Conservation (phyloP, 2,888 invertebrate genomes). For the Leuctra nigra region DNA sequence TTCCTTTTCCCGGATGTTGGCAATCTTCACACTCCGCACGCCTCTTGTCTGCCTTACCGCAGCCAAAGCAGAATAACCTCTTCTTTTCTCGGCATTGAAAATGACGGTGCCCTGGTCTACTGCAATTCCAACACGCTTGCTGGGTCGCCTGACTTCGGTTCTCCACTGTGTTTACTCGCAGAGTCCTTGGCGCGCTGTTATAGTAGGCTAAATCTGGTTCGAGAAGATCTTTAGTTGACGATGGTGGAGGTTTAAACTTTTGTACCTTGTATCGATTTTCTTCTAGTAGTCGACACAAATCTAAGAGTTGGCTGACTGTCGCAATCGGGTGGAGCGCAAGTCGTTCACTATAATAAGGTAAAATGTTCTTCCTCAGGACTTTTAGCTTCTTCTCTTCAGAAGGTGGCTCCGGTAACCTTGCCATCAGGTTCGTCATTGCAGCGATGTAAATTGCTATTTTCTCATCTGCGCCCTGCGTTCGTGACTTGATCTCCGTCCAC, state of each 20-base stretch:
- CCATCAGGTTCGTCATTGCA: constrained; percentile 29
- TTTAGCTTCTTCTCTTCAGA: constrained; percentile 21
- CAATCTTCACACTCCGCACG: too few species aligned
- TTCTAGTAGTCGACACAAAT: constrained; percentile 24
- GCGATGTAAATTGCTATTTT: constrained; percentile 31
- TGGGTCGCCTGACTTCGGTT: too few species aligned
- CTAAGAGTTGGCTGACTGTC: constrained; percentile 15
- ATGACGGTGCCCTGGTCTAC: too few species aligned
- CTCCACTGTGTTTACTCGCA: neutral
- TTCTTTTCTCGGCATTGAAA: too few species aligned
- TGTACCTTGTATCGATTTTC: constrained; percentile 17
- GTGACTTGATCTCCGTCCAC: constrained; percentile 26
- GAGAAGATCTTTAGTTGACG: constrained; percentile 19
- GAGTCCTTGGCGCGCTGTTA: neutral
- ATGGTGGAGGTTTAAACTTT: constrained; percentile 26
- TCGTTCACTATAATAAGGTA: constrained; percentile 18
- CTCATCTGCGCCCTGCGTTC: constrained; percentile 32
- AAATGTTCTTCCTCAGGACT: constrained; percentile 26
- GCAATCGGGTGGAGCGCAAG: constrained; percentile 15
- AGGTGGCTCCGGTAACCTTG: constrained; percentile 15
- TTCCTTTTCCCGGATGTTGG: too few species aligned
- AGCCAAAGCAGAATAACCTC: too few species aligned
- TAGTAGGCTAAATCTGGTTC: constrained; percentile 27
- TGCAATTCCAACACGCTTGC: too few species aligned
- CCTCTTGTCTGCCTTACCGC: too few species aligned